Conservation (phyloP, 2,888 invertebrate species). For the Horisme vitalbata region DNA sequence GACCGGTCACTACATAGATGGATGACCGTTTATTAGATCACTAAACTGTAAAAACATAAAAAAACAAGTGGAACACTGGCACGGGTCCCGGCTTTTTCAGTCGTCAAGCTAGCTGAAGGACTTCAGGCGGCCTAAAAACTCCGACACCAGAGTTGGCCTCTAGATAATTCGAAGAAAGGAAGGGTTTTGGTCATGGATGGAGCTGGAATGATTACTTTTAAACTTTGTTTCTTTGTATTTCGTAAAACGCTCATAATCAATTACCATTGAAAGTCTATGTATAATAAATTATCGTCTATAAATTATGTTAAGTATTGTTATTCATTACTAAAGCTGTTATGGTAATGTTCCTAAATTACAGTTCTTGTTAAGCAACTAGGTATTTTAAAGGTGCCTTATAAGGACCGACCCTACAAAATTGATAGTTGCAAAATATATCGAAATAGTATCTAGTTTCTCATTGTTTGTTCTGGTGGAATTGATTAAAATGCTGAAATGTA, state of each 20-base stretch:
- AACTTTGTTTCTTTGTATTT: neutral
- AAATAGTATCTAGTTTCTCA: constrained; percentile 23
- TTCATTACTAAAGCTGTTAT: constrained; percentile 17
- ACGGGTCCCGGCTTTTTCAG: too few relatives aligned
- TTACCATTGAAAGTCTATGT: constrained; percentile 2
- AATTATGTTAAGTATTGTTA: constrained; percentile 21
- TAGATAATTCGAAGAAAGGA: too few relatives aligned
- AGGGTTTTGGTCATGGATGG: too few relatives aligned
- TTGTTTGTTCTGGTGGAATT: constrained; percentile 19
- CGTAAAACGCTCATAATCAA: neutral
- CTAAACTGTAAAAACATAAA: too few relatives aligned
- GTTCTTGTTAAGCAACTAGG: constrained; percentile 19
- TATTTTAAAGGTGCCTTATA: constrained; percentile 17
- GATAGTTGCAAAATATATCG: constrained; percentile 19
- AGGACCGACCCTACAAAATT: constrained; percentile 17
- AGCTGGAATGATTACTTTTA: too few relatives aligned
- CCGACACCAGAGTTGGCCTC: too few relatives aligned
- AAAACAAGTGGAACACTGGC: too few relatives aligned
- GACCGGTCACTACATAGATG: too few relatives aligned
- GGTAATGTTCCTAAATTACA: constrained; percentile 24
- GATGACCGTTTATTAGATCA: too few relatives aligned
- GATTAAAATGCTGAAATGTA: constrained; percentile 19
- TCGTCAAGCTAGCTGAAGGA: too few relatives aligned
- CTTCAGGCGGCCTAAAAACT: too few relatives aligned
- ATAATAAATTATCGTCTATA: constrained; percentile 10